phyloP scores from a whole-genome alignment of 2,888 invertebrate genomes.

The Chorisops tibialis region DNA sequence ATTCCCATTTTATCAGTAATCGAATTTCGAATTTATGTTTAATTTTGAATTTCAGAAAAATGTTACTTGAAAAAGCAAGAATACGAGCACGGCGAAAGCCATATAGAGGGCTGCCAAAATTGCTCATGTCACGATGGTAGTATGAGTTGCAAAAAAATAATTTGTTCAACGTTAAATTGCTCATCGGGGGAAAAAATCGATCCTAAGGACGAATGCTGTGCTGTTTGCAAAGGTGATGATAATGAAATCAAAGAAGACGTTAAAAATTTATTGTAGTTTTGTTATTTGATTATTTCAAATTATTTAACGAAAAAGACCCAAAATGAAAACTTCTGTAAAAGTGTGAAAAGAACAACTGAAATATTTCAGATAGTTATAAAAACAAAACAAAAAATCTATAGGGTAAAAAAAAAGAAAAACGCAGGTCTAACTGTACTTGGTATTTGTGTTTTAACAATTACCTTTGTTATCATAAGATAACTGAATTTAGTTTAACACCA shows the following conservation, averaged over 20 bases:
- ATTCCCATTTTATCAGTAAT: too few species aligned
- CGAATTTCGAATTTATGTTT: slow-evolving; percentile 26
- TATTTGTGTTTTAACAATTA: slow-evolving; percentile 37
- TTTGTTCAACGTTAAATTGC: slow-evolving; percentile 76
- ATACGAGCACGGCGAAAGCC: slow-evolving; percentile 77
- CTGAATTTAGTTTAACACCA: neutral
- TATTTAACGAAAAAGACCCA: neutral
- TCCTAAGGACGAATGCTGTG: slow-evolving; percentile 84
- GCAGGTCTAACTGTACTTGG: slow-evolving; percentile 35
- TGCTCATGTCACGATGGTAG: slow-evolving; percentile 80
- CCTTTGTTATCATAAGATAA: too few species aligned
- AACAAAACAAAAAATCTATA: slow-evolving; percentile 11
- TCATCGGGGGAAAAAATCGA: slow-evolving; percentile 73
- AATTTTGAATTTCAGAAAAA: slow-evolving; percentile 58
- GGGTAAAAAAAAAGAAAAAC: slow-evolving; percentile 4
- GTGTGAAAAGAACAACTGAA: neutral
- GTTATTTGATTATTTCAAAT: neutral
- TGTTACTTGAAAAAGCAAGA: slow-evolving; percentile 65
- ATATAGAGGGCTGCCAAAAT: slow-evolving; percentile 71
- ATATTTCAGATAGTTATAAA: neutral
- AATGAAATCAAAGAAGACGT: slow-evolving; percentile 17
- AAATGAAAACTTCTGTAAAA: neutral
- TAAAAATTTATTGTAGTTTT: slow-evolving; percentile 4
- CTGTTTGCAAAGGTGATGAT: slow-evolving; percentile 75
- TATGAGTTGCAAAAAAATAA: slow-evolving; percentile 72